Evolutionary conservation across 2,797 vertebrate species (phyloP), one percentile per base, ranked within the genome.

Genomic region (Gouania willdenowi): DNA sequence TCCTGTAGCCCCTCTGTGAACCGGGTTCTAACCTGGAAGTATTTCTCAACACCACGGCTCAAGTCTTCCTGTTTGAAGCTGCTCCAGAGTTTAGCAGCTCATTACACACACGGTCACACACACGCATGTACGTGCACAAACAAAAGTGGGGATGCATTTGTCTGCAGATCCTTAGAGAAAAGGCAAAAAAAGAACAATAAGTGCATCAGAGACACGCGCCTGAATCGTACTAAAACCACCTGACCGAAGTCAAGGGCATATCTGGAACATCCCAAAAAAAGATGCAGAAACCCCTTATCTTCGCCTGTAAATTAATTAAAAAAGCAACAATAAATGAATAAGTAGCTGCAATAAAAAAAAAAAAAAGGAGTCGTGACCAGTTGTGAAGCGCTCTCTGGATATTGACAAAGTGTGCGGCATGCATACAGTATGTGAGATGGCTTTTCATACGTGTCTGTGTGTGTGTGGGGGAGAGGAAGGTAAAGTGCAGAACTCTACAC

Each of bases 11-110:
- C 41, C 48, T 31, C 30, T 4, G 1, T 13, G 27, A 70, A 74
- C 75, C 80, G 55, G 4, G 22, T 2, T 4, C 19, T 63, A 51
- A 83, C 75, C 80, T 68, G 77, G 77, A 83, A 79, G 76, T 70
- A 54, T 68, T 83, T 74, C 75, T 77, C 75, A 79, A 68, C 80
- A 58, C 67, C 31, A 0, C 0, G 9, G 57, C 53, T 23, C 3
- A 52, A 68, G 60, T 59, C 61, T 75, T 79, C 72, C 81, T 65
- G 72, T 65, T 41, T 75, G 75, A 66, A 47, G 36, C 8, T 1
- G 2, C n/a, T 58, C 67, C 71, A 66, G 53, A 19, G 37, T 40
- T 63, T 50, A 59, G 41, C 64, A 50, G 61, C 50, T 42, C 44
- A 62, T 4, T 28, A 6, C 19, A 48, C 24, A 27, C 24, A 11